Evolutionary conservation across 2,113 vertebrate species (phyloP).

Genomic region (Lophura nycthemera): DNA sequence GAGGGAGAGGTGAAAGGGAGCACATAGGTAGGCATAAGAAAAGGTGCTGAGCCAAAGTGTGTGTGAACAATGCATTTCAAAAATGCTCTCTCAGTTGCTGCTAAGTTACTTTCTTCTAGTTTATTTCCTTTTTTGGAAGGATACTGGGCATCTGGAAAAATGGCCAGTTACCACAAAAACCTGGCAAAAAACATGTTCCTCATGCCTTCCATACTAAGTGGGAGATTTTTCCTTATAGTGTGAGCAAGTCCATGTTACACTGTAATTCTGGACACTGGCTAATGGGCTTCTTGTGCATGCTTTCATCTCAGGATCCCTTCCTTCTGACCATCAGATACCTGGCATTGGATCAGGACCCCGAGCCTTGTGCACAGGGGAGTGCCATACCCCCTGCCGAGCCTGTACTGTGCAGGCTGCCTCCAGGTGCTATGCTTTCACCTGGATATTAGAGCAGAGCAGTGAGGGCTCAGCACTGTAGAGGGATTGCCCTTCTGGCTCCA

Average conservation of each 20-base stretch:
- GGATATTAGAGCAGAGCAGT: not conserved
- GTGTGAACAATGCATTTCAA: conserved; percentile 30
- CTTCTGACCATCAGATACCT: not conserved
- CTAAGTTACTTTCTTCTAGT: conserved; percentile 16
- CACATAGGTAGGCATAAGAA: not conserved
- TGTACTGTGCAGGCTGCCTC: too few relatives aligned
- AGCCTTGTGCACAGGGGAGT: not conserved
- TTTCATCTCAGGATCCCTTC: not conserved
- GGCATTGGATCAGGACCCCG: not conserved
- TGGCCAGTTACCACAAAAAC: not conserved
- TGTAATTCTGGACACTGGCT: not conserved
- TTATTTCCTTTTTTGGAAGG: not conserved
- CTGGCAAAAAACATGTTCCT: not conserved
- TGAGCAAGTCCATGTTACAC: not conserved
- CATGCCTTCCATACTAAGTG: not conserved
- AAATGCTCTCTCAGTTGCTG: conserved; percentile 20
- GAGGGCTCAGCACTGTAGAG: not conserved
- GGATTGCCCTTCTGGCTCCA: not conserved
- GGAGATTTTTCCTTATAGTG: not conserved
- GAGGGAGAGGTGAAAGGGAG: not conserved
- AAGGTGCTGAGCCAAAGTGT: not conserved
- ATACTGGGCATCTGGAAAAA: conserved; percentile 4
- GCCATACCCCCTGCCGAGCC: not conserved
- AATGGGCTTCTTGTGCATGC: not conserved
- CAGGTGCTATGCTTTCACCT: not conserved